These are phyloP conservation scores for Lasioglossum baleicum DNA, from an alignment of 1,140 invertebrate species.

Conservation along the genomic window DNA sequence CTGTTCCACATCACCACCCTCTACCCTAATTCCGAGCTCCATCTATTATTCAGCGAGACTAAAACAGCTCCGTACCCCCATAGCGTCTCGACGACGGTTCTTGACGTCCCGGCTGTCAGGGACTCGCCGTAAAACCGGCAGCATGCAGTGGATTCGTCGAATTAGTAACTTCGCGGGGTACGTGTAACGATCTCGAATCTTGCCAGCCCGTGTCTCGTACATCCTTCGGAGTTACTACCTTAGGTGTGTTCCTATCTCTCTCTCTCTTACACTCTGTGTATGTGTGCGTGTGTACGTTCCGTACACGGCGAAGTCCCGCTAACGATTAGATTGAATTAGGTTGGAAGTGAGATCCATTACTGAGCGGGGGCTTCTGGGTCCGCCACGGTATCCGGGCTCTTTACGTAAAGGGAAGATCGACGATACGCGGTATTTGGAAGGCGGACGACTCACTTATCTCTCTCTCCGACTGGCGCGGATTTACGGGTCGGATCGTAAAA, in stretches of 20 bases:
- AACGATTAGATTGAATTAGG: conserved; percentile 58
- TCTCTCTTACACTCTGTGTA: not conserved
- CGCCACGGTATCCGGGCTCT: not conserved
- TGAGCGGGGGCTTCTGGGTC: conserved; percentile 1
- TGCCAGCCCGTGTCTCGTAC: conserved; percentile 12
- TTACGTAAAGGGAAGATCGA: conserved; percentile 24
- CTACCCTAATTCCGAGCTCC: too few relatives aligned
- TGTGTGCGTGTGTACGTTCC: not conserved
- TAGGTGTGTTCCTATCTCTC: too few relatives aligned
- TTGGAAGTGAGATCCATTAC: conserved; percentile 40
- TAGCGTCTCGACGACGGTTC: not conserved
- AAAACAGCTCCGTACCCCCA: too few relatives aligned
- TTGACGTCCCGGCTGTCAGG: not conserved
- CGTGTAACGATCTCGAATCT: conserved; percentile 36
- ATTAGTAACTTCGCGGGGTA: conserved; percentile 24
- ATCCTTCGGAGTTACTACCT: conserved; percentile 25
- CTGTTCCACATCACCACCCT: too few relatives aligned
- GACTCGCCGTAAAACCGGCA: not conserved
- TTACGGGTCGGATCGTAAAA: conserved; percentile 32
- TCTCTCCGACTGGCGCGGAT: not conserved
- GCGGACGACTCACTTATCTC: conserved; percentile 25
- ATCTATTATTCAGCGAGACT: too few relatives aligned
- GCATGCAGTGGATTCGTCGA: conserved; percentile 1
- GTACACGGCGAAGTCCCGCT: conserved; percentile 41
- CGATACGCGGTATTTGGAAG: conserved; percentile 24